A percentile compares a stretch with the other conserved stretches of the same genome.
These are phyloP conservation scores for Myotis yumanensis DNA, from an alignment of 2,113 vertebrate species.

Conservation along the genomic window DNA sequence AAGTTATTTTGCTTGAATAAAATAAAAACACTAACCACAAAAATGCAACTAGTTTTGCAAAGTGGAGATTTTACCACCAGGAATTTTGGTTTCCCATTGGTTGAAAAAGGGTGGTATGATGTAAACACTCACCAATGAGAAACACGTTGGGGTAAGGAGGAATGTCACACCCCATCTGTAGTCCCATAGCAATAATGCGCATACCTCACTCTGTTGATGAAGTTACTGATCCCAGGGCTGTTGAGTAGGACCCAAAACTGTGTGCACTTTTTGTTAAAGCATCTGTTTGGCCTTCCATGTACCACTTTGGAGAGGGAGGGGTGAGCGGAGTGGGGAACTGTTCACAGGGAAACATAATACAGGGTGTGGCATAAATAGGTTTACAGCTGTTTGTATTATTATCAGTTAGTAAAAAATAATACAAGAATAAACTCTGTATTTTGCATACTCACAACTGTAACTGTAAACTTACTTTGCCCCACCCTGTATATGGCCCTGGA, in stretches of 20 bases:
- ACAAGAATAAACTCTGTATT: background rate
- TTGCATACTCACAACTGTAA: background rate
- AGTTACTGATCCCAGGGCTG: background rate
- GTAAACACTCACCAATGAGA: background rate
- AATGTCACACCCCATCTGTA: background rate
- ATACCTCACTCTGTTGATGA: background rate
- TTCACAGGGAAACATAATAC: background rate
- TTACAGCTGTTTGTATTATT: background rate
- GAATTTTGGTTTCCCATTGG: background rate
- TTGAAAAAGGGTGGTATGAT: background rate
- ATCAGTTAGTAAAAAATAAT: background rate
- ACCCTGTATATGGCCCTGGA: background rate
- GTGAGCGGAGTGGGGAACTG: background rate
- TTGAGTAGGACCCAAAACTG: background rate
- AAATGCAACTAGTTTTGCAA: slow-evolving; percentile 22
- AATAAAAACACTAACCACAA: slow-evolving; percentile 32
- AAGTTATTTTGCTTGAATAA: slow-evolving; percentile 24
- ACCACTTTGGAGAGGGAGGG: no score
- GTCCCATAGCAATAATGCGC: background rate
- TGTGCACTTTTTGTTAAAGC: background rate
- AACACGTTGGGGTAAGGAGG: background rate
- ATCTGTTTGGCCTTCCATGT: background rate
- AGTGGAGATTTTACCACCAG: slow-evolving; percentile 34
- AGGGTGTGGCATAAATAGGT: background rate
- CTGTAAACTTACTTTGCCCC: background rate